phyloP scores from a whole-genome alignment of 2,113 vertebrate species.

The Falcunculus frontatus region DNA sequence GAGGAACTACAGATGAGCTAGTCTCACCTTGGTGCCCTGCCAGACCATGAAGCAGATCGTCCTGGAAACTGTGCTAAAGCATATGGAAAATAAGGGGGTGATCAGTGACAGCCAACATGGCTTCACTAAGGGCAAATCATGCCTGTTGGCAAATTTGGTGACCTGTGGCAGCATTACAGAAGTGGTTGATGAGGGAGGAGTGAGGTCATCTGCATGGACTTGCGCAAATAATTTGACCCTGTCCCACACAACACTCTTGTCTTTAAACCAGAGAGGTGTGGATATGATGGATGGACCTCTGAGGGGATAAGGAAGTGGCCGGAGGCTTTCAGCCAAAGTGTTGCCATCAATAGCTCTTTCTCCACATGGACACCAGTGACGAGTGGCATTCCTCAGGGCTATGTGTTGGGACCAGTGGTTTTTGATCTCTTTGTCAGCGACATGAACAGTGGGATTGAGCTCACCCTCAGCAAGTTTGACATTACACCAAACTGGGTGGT shows the following conservation, averaged over 20 bases:
- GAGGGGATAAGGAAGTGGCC: background rate
- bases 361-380: too few species aligned
- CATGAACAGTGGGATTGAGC: background rate
- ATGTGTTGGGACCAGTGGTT: fast-evolving
- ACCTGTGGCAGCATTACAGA: background rate
- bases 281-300: background rate
- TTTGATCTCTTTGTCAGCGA: fast-evolving
- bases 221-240: background rate
- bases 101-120: background rate
- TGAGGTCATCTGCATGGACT: background rate
- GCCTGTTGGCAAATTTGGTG: background rate
- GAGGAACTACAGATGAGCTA: background rate
- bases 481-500: background rate
- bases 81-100: background rate
- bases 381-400: fast-evolving
- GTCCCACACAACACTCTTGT: background rate
- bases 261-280: background rate
- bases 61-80: background rate
- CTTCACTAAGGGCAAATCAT: background rate
- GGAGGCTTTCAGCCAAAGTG: background rate
- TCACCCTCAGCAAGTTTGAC: background rate
- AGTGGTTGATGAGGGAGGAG: background rate
- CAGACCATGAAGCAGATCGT: background rate
- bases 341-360: background rate
- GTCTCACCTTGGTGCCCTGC: background rate